Evolutionary conservation across 2,113 vertebrate species (phyloP).

Genomic region (Pangasianodon gigas): DNA sequence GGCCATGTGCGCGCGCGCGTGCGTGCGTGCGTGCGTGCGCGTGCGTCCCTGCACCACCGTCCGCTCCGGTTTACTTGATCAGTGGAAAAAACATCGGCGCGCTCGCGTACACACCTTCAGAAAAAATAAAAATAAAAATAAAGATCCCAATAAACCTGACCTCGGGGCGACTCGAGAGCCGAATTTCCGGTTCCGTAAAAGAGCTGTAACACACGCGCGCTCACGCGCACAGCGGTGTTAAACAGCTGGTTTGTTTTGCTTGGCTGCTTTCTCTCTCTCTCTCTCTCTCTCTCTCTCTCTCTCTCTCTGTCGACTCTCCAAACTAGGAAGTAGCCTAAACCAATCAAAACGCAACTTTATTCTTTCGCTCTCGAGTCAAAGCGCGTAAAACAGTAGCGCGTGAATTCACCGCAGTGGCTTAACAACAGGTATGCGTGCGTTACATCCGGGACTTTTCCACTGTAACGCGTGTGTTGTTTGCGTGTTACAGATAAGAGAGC

Average conservation of each 20-base stretch:
- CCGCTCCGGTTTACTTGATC: not conserved
- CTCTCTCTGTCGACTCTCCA: no score
- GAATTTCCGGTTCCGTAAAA: not conserved
- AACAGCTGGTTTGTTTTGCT: not conserved
- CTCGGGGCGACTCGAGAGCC: not conserved
- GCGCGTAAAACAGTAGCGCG: not conserved
- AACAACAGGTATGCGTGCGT: not conserved
- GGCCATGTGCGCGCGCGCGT: not conserved
- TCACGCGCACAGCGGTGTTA: not conserved
- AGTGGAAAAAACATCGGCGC: not conserved
- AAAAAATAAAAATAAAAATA: not conserved
- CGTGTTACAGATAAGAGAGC: not conserved
- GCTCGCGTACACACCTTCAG: not conserved
- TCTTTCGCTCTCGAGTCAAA: not conserved
- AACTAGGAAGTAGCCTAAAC: conserved; percentile 9
- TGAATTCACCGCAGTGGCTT: no score
- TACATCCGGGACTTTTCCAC: not conserved
- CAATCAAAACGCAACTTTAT: not conserved
- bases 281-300: not conserved
- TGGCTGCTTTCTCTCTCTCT: no score
- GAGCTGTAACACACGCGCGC: not conserved
- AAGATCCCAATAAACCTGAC: not conserved
- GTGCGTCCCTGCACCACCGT: not conserved
- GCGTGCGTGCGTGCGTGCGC: not conserved
- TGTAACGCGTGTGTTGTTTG: not conserved